Evolutionary conservation across 2,888 invertebrate genomes (phyloP).

Genomic region (Eumerus sabulonum): DNA sequence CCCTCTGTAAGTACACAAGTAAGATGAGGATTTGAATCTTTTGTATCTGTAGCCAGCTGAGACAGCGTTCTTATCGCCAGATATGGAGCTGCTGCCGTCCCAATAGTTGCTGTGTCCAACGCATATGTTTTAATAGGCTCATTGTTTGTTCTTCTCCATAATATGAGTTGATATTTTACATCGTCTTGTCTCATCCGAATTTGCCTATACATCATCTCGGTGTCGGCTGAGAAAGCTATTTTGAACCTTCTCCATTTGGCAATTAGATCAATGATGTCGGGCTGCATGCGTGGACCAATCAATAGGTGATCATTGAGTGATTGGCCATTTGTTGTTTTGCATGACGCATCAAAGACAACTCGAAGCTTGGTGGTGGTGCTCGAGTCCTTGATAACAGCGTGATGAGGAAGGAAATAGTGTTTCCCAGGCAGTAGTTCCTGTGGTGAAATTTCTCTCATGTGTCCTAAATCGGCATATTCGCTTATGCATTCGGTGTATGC

Average conservation of each 20-base stretch:
- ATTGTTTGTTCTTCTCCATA: background rate
- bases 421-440: background rate
- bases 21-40: no score
- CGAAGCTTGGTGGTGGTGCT: no score
- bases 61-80: background rate
- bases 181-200: conserved; percentile 11
- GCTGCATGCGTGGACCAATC: background rate
- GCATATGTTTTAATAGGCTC: conserved; percentile 8
- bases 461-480: conserved; percentile 4
- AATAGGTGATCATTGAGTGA: no score
- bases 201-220: conserved; percentile 5
- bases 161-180: background rate
- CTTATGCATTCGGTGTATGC: conserved; percentile 3
- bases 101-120: background rate
- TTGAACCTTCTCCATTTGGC: background rate
- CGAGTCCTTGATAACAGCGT: no score
- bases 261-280: background rate
- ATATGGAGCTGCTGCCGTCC: conserved; percentile 13
- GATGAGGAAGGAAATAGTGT: no score
- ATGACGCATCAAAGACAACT: no score
- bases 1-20: background rate
- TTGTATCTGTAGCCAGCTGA: no score
- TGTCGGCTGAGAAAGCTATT: conserved; percentile 4
- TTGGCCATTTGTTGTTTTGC: no score
- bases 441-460: conserved; percentile 6